Conservation (phyloP, 2,888 invertebrate genomes). For the Allacma fusca region DNA sequence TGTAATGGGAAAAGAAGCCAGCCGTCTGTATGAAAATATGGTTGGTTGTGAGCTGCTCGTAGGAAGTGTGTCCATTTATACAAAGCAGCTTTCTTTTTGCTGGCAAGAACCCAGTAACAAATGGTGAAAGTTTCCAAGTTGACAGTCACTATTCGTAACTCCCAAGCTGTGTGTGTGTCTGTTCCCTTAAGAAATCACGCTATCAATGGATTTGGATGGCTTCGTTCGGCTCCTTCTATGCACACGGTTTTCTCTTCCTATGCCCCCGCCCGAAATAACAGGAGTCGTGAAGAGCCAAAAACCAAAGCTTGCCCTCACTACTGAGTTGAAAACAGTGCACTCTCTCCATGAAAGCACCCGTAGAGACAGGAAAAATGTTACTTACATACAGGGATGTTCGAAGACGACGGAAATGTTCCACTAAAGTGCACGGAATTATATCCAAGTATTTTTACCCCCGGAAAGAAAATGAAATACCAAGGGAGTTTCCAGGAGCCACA, state of each 20-base stretch:
- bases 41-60: too few relatives aligned
- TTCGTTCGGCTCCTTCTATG: neutral
- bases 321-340: too few relatives aligned
- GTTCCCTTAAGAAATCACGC: conserved; percentile 10
- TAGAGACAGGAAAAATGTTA: too few relatives aligned
- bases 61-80: neutral
- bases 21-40: conserved; percentile 16
- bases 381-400: too few relatives aligned
- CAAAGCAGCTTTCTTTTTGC: neutral
- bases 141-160: conserved; percentile 6
- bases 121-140: conserved; percentile 23
- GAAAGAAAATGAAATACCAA: too few relatives aligned
- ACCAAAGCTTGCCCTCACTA: neutral
- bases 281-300: neutral
- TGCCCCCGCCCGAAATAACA: neutral
- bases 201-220: conserved; percentile 13
- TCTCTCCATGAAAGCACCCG: too few relatives aligned
- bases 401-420: too few relatives aligned
- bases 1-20: neutral
- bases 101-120: conserved; percentile 21
- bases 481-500: too few relatives aligned
- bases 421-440: too few relatives aligned
- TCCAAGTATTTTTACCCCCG: too few relatives aligned
- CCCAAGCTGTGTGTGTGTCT: neutral
- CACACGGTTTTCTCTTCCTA: neutral